These are phyloP conservation scores for Thereva nobilitata DNA, from an alignment of 2,888 invertebrate genomes.

Conservation along the genomic window DNA sequence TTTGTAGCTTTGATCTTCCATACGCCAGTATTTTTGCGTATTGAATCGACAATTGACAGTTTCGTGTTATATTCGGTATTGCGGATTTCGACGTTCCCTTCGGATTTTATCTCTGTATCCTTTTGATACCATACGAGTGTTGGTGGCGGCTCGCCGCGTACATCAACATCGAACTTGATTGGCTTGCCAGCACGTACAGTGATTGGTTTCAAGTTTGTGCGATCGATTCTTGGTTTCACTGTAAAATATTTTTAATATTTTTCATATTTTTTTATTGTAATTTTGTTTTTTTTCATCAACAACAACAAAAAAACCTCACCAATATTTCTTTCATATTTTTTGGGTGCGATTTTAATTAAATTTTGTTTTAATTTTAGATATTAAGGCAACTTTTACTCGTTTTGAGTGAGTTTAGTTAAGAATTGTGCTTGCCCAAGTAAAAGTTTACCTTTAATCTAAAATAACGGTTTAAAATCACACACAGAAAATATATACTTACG, in stretches of 20 bases:
- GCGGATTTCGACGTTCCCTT: slow-evolving; percentile 73
- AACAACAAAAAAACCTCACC: no score
- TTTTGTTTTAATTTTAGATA: no score
- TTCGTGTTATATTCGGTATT: slow-evolving; percentile 92
- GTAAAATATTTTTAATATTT: slow-evolving; percentile 44
- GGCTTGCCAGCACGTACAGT: slow-evolving; percentile 89
- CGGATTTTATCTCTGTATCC: slow-evolving; percentile 74
- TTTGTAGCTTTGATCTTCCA: slow-evolving; percentile 91
- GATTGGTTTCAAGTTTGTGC: slow-evolving; percentile 88
- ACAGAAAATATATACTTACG: slow-evolving; percentile 64
- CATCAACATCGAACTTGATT: slow-evolving; percentile 90
- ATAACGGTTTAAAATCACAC: no score
- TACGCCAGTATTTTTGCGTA: slow-evolving; percentile 83
- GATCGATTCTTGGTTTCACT: slow-evolving; percentile 97
- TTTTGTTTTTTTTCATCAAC: no score
- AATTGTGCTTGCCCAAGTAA: no score
- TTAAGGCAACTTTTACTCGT: no score
- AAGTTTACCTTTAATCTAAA: no score
- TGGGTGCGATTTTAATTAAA: no score
- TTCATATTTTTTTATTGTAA: slow-evolving; percentile 9
- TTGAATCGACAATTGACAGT: slow-evolving; percentile 75
- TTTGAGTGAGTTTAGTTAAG: no score
- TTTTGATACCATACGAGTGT: slow-evolving; percentile 88
- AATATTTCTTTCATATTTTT: no score
- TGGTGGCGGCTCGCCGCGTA: slow-evolving; percentile 94